Conservation (phyloP, 2,888 invertebrate species). For the Lamproptera curius region DNA sequence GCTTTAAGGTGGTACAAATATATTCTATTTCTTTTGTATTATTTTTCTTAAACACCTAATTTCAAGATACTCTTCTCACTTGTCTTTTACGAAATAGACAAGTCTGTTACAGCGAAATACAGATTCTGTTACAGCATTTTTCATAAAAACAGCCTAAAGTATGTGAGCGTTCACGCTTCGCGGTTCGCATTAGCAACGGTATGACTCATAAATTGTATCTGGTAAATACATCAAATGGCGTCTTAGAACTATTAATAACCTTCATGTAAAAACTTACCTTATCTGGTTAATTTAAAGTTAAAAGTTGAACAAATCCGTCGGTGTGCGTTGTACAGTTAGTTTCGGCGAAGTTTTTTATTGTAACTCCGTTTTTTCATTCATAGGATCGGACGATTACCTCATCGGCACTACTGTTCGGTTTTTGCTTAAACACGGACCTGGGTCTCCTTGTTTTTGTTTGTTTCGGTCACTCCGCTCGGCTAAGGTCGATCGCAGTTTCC, state of each 20-base stretch:
- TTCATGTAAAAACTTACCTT: too few relatives aligned
- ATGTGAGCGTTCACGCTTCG: slow-evolving; percentile 38
- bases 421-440: slow-evolving; percentile 33
- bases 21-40: too few relatives aligned
- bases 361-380: slow-evolving; percentile 53
- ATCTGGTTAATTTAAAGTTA: not conserved
- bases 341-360: slow-evolving; percentile 37
- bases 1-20: too few relatives aligned
- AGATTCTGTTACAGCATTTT: slow-evolving; percentile 4
- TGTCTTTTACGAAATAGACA: too few relatives aligned
- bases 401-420: slow-evolving; percentile 47
- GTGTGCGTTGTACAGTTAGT: slow-evolving; percentile 38
- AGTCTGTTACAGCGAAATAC: too few relatives aligned
- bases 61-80: too few relatives aligned
- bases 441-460: slow-evolving; percentile 29
- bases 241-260: slow-evolving; percentile 13
- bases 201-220: slow-evolving; percentile 52
- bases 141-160: slow-evolving; percentile 7
- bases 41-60: too few relatives aligned
- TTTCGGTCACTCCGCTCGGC: slow-evolving; percentile 16
- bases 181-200: slow-evolving; percentile 41
- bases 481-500: slow-evolving; percentile 25
- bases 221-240: slow-evolving; percentile 40
- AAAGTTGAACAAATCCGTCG: not conserved
- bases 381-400: slow-evolving; percentile 54